phyloP scores from a whole-genome alignment of 2,888 invertebrate species.

The Liopterus haemorrhoidalis region DNA sequence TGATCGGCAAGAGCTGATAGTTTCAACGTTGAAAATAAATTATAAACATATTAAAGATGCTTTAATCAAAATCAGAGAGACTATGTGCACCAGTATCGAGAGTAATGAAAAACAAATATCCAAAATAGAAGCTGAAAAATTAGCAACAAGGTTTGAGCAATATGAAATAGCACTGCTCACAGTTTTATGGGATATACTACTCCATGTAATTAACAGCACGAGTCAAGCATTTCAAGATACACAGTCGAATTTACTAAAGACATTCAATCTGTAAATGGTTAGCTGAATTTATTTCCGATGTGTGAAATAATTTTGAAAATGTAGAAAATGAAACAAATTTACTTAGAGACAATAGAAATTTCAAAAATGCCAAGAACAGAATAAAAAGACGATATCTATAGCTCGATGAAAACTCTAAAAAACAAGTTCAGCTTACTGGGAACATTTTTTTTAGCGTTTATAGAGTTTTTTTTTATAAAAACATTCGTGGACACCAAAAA shows the following conservation, averaged over 20 bases:
- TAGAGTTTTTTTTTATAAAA: no score
- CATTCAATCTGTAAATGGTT: conserved; percentile 1
- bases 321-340: no score
- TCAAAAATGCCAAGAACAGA: no score
- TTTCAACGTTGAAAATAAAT: conserved; percentile 6
- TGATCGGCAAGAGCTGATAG: no score
- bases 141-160: conserved; percentile 1
- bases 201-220: conserved; percentile 4
- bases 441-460: no score
- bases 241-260: conserved; percentile 1
- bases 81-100: neutral
- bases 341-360: no score
- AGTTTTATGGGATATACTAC: conserved; percentile 7
- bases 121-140: conserved; percentile 9
- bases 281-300: conserved; percentile 2
- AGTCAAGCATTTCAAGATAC: conserved; percentile 6
- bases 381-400: no score
- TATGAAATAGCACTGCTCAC: conserved; percentile 5
- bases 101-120: conserved; percentile 5
- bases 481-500: no score
- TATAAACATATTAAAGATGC: conserved; percentile 12
- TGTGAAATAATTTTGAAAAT: no score
- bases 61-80: no score
- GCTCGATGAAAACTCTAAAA: no score
- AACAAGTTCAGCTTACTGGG: no score